Conservation (phyloP, 2,888 invertebrate species). For the Mylabris sibirica region DNA sequence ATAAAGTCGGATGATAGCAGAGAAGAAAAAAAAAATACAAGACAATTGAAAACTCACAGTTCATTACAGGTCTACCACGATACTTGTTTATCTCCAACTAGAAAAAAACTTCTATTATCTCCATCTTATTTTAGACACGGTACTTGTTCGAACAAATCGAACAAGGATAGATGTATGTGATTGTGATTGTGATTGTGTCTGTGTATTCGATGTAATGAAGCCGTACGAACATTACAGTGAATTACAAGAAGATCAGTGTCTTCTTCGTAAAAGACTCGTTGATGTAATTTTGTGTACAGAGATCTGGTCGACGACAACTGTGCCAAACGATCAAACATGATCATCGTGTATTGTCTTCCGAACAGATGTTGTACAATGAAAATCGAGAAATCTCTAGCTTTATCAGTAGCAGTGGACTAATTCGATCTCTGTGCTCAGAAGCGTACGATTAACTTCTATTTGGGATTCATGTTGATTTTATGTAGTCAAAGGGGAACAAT, state of each 20-base stretch:
- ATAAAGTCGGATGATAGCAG: background rate
- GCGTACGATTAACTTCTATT: no score
- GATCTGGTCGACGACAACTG: background rate
- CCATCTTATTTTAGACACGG: background rate
- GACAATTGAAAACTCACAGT: slow-evolving; percentile 20
- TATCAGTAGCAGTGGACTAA: background rate
- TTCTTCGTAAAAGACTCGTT: slow-evolving; percentile 54
- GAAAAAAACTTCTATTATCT: background rate
- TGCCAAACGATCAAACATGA: slow-evolving; percentile 3
- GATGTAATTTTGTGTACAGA: slow-evolving; percentile 5
- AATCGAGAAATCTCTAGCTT: background rate
- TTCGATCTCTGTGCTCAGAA: no score
- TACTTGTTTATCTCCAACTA: slow-evolving; percentile 15
- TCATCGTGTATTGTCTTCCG: background rate
- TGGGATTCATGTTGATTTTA: no score
- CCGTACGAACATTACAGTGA: slow-evolving; percentile 58
- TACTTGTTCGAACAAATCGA: background rate
- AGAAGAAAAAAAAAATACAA: background rate
- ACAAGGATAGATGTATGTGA: slow-evolving; percentile 35
- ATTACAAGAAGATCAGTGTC: slow-evolving; percentile 59
- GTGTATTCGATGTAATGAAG: slow-evolving; percentile 56
- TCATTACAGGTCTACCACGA: slow-evolving; percentile 25
- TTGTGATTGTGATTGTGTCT: no score
- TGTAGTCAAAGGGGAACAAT: no score
- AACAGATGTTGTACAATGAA: background rate